Conservation (phyloP, 2,797 vertebrate species). For the Hirundo rustica region DNA sequence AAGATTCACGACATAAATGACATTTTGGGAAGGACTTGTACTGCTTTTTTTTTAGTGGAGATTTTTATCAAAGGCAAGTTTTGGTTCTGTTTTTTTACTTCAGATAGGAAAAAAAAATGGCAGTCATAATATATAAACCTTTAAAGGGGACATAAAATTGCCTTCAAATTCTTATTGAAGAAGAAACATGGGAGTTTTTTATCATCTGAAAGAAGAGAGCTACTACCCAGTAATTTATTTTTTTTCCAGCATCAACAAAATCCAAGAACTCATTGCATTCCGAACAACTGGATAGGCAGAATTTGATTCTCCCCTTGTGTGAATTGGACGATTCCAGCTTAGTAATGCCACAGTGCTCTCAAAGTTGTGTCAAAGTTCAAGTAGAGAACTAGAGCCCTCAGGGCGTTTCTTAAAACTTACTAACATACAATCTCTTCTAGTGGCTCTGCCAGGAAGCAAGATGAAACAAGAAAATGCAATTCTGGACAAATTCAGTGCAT, state of each 20-base stretch:
- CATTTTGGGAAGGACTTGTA: rapidly evolving
- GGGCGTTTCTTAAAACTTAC: not conserved
- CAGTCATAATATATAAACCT: not conserved
- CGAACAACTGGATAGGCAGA: not conserved
- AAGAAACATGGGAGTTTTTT: not conserved
- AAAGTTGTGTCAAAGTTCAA: not conserved
- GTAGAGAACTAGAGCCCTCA: not conserved
- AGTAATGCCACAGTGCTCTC: not conserved
- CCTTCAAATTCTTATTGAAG: not conserved
- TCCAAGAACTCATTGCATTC: not conserved
- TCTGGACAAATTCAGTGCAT: not conserved
- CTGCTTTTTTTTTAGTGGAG: not conserved
- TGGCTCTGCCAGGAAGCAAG: not conserved
- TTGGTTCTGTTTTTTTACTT: not conserved
- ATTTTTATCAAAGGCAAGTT: not conserved
- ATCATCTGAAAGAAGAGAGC: not conserved
- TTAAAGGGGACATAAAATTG: not conserved
- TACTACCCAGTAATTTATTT: not conserved
- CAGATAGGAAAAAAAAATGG: not conserved
- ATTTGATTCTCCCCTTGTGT: not conserved
- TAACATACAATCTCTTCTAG: not conserved
- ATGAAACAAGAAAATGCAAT: not conserved
- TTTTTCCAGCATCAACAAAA: not conserved
- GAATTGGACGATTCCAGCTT: not conserved
- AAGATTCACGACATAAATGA: not conserved